Evolutionary conservation across 2,113 vertebrate species (phyloP), one percentile per base, ranked within the genome.

Genomic region (Zapus hudsonius): DNA sequence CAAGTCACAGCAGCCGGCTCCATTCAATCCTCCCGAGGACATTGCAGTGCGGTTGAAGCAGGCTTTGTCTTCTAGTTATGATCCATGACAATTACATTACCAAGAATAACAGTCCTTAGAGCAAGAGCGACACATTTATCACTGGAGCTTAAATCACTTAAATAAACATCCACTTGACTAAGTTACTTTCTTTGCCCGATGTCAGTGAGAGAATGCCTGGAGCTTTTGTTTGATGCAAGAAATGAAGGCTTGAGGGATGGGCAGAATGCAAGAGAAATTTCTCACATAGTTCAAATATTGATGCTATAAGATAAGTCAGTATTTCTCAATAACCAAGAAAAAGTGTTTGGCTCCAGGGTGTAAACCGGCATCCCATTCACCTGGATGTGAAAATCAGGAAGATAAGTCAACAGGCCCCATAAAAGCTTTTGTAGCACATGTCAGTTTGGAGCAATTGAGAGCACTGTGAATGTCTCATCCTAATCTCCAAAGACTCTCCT

Each of bases 101-200:
- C 87, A 52, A 84, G 91, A 95, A 67, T 94, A 96, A 90, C 91
- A 87, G 7, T 27, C 36, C 96, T 44, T 84, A 8, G 88, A 91
- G 75, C 4, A 82, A 95, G 92, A 88, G 3, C 16, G 83, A 80
- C 64, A 87, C 63, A 92, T 87, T 70, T 89, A 90, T 96, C 80
- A 91, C 93, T 72, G 15, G 8, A 22, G 1, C 90, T 94, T 88
- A 94, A 91, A 86, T 92, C 78, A 67, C 82, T 94, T 96, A 95
- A 93, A 92, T 94, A 92, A 95, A 95, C 83, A 95, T 87, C 85
- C 17, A 9, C 91, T 96, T 10, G n/a, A 52, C 70, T 97, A 82
- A 83, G 91, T 92, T 31, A 90, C 82, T 70, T 88, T 95, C 90
- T 82, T 3, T 44, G 7, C 20, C 20, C 84, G 72, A 12, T 84